Conservation (phyloP, 2,113 vertebrate genomes). For the Malurus alboscapulatus region DNA sequence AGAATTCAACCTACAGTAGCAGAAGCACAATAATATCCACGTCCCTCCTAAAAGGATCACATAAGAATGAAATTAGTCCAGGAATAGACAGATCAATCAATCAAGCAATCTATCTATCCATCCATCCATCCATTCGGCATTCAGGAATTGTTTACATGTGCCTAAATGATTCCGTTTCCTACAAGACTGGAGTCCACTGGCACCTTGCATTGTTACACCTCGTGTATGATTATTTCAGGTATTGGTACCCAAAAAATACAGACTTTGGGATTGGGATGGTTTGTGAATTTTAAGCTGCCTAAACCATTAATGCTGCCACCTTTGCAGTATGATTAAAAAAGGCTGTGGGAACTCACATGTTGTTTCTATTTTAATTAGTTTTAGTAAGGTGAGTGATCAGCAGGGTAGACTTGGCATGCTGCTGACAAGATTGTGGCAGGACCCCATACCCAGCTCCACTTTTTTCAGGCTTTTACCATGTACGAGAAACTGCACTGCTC, state of each 20-base stretch:
- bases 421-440: not conserved
- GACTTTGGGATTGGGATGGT: not conserved
- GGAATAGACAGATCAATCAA: not conserved
- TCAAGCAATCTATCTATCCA: not conserved
- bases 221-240: not conserved
- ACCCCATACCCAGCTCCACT: not conserved
- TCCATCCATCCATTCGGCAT: not conserved
- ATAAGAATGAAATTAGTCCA: not conserved
- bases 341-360: not conserved
- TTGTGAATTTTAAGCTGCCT: not conserved
- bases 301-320: not conserved
- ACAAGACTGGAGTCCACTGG: not conserved
- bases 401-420: accelerated
- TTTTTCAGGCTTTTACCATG: not conserved
- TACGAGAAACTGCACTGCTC: not conserved
- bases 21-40: not conserved
- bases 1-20: not conserved
- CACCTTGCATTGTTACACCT: not conserved
- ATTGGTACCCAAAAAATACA: not conserved
- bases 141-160: not conserved
- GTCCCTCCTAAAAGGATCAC: not conserved
- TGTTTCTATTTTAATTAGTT: not conserved
- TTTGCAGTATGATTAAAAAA: not conserved
- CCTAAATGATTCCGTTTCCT: not conserved
- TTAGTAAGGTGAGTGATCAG: not conserved